A percentile compares a stretch with the other conserved stretches of the same genome.
Conservation (phyloP, 2,797 vertebrate genomes). For the Uromys caudimaculatus region DNA sequence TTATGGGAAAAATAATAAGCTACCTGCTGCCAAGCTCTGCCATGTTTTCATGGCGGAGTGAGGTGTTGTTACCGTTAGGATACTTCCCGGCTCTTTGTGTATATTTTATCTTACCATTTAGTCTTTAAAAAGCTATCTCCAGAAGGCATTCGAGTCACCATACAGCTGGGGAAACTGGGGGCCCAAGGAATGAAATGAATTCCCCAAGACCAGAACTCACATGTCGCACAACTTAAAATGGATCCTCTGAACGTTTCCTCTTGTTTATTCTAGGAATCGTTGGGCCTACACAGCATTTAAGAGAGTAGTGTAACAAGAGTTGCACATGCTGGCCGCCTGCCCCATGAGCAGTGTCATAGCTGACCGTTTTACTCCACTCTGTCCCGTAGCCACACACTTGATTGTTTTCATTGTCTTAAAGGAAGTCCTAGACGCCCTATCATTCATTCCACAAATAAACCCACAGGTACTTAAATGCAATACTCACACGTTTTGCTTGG, state of each 20-base stretch:
- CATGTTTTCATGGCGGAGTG: not conserved
- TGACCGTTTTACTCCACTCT: not conserved
- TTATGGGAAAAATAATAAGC: not conserved
- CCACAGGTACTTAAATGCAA: conserved; percentile 37
- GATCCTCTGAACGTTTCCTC: not conserved
- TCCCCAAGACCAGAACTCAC: not conserved
- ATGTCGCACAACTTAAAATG: not conserved
- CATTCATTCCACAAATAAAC: conserved; percentile 39
- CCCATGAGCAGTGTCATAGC: not conserved
- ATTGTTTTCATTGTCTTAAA: conserved; percentile 30
- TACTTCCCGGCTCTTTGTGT: not conserved
- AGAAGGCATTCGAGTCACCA: not conserved
- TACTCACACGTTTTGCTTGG: not conserved
- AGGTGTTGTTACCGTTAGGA: not conserved
- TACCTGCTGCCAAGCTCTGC: not conserved
- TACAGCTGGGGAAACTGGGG: not conserved
- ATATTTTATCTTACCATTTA: conserved; percentile 29
- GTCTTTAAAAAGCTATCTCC: not conserved
- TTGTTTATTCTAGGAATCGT: conserved; percentile 1
- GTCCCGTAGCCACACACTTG: not conserved
- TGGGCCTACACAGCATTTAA: not conserved
- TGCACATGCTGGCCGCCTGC: not conserved
- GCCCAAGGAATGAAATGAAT: not conserved
- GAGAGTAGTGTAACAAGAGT: not conserved
- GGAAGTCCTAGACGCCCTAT: not conserved